Evolutionary conservation across 2,113 vertebrate species (phyloP), one percentile per base, ranked within the genome.

Genomic region (Vulpes ferrilata): DNA sequence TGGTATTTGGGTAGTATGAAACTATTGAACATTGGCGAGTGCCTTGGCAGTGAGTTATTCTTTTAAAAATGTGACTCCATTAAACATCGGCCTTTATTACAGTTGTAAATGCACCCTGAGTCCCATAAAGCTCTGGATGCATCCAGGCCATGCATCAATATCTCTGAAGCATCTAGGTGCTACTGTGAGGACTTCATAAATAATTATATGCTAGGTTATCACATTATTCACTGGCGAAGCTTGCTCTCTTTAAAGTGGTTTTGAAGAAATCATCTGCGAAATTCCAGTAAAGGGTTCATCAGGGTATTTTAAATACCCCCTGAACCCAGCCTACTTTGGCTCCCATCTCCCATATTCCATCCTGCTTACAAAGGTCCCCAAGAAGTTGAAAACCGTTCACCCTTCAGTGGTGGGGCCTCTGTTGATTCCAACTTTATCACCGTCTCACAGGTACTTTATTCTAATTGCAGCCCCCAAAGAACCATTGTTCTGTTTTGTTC

Each of bases 51-150:
- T 95, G 51, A 38, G 11, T 7, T 65, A 32, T 43, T 59, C 65
- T 93, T 89, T n/a, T 48, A 9, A 48, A 6, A 79, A 53, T 0
- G 30, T 65, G 76, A 95, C 93, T 90, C 96, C 96, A 95, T 97
- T 97, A 97, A 92, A 65, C 92, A 86, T 95, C 95, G 95, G 90
- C 71, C n/a, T 97, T 95, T 79, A 84, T 88, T 93, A 64, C 87
- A 73, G 59, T 79, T 81, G 84, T 79, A 71, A 96, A 62, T 48
- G 92, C 35, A 38, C 48, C 94, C 90, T 53, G 85, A 85, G 83
- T 96, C 85, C 94, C 64, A 94, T 55, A 92, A 82, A 94, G n/a
- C 71, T 59, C 85, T n/a, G 27, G 59, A 25, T 83, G 10, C 64
- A 82, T 76, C 80, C 55, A 88, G 93, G 59, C 67, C 74, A 90